Evolutionary conservation across 37 sponge, comb jelly and placozoan species (phyloP).

Genomic region (Lycopodina hypogea): DNA sequence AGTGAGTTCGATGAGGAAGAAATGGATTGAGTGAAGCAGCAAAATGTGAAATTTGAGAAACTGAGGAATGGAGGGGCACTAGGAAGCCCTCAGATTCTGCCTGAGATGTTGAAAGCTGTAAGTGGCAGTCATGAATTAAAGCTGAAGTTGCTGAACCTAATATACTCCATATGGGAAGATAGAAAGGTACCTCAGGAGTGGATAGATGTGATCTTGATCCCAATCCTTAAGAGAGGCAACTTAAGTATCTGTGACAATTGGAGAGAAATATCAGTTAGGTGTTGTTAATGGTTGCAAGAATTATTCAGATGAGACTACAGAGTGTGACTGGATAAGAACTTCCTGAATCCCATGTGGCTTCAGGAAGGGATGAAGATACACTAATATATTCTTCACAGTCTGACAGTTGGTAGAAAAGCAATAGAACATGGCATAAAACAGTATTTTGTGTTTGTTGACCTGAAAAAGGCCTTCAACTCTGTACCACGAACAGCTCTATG

Average conservation of each 20-base stretch:
- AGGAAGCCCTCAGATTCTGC: background rate
- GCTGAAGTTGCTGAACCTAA: background rate
- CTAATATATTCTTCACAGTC: conserved; percentile 21
- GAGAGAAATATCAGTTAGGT: conserved; percentile 15
- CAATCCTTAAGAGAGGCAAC: conserved; percentile 18
- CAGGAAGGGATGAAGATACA: conserved; percentile 13
- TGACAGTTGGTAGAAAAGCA: background rate
- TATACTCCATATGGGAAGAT: background rate
- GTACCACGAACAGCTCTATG: background rate
- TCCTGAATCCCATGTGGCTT: conserved; percentile 21
- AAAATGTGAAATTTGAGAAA: background rate
- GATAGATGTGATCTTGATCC: no score
- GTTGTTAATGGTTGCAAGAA: conserved; percentile 15
- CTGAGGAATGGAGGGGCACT: background rate
- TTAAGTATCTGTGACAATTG: conserved; percentile 26
- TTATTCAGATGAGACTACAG: conserved; percentile 21
- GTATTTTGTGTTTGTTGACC: conserved; percentile 3
- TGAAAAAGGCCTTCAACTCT: conserved; percentile 19
- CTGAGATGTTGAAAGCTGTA: background rate
- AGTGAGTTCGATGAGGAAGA: background rate
- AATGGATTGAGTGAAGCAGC: background rate
- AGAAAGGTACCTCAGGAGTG: background rate
- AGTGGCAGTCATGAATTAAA: background rate
- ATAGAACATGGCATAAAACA: background rate
- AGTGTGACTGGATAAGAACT: conserved; percentile 3